Evolutionary conservation across 2,113 vertebrate genomes (phyloP).

Genomic region (Cacatua alba): DNA sequence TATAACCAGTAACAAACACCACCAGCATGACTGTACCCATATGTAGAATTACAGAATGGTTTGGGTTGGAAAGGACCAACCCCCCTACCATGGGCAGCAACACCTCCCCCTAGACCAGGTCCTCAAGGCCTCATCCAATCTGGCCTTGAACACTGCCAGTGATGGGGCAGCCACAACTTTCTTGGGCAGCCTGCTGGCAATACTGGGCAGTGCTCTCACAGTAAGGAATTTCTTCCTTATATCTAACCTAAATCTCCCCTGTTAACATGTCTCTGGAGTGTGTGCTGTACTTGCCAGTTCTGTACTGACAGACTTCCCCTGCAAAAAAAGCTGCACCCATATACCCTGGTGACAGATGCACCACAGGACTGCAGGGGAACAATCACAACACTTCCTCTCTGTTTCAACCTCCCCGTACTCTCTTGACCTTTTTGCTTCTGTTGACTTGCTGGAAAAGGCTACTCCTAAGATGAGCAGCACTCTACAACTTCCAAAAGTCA

Average conservation of each 20-base stretch:
- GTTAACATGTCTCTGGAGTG: neutral
- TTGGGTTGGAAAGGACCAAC: too few relatives aligned
- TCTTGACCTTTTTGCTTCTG: neutral
- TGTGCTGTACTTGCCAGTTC: too few relatives aligned
- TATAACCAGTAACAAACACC: neutral
- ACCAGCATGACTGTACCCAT: neutral
- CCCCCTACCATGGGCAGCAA: neutral
- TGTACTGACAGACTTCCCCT: too few relatives aligned
- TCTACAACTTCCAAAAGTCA: neutral
- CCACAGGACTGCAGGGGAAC: neutral
- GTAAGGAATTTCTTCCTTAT: neutral
- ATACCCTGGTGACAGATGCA: neutral
- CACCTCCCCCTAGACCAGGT: neutral
- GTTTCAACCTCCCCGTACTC: fast-evolving
- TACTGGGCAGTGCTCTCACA: neutral
- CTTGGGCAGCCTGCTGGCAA: neutral
- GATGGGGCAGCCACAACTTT: neutral
- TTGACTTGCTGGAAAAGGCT: neutral
- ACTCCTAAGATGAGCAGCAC: neutral
- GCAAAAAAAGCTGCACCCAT: neutral
- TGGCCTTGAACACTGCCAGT: neutral
- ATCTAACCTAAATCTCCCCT: neutral
- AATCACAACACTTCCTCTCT: fast-evolving
- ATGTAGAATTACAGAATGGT: too few relatives aligned
- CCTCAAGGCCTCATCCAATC: neutral